Evolutionary conservation across 2,888 invertebrate species (phyloP).

Genomic region (Maniola hyperantus): DNA sequence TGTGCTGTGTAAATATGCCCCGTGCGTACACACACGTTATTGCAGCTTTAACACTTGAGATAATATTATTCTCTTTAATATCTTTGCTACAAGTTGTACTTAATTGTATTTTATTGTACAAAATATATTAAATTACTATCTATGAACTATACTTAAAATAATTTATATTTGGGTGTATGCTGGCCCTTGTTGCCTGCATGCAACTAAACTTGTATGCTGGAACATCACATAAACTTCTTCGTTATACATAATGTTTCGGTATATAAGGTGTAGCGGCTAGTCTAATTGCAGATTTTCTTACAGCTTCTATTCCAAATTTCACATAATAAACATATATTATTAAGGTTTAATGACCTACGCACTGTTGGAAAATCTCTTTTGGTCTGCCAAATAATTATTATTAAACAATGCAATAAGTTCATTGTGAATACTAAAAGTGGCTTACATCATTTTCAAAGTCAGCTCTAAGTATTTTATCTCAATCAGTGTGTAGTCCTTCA

Average conservation of each 20-base stretch:
- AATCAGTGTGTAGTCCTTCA: conserved; percentile 82
- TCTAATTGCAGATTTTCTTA: conserved; percentile 83
- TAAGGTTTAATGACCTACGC: conserved; percentile 78
- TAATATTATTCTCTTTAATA: conserved; percentile 84
- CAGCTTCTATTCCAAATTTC: conserved; percentile 82
- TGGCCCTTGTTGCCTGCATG: conserved; percentile 78
- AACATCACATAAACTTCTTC: conserved; percentile 78
- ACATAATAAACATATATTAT: conserved; percentile 64
- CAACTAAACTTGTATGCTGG: conserved; percentile 81
- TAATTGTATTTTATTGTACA: conserved; percentile 87
- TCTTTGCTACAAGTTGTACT: conserved; percentile 88
- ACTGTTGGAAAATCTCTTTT: conserved; percentile 83
- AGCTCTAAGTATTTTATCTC: conserved; percentile 80
- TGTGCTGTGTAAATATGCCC: conserved; percentile 82
- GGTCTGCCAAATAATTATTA: conserved; percentile 78
- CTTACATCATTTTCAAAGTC: conserved; percentile 81
- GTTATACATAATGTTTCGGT: conserved; percentile 80
- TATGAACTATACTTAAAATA: conserved; percentile 77
- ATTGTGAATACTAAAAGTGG: conserved; percentile 82
- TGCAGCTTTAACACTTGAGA: conserved; percentile 82
- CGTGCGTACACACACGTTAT: conserved; percentile 81
- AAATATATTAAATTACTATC: conserved; percentile 85
- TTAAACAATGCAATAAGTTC: conserved; percentile 79
- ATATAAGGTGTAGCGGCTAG: conserved; percentile 81
- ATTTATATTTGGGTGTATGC: conserved; percentile 81